Evolutionary conservation across 1,140 invertebrate genomes (phyloP).

Genomic region (Oryzaephilus surinamensis): DNA sequence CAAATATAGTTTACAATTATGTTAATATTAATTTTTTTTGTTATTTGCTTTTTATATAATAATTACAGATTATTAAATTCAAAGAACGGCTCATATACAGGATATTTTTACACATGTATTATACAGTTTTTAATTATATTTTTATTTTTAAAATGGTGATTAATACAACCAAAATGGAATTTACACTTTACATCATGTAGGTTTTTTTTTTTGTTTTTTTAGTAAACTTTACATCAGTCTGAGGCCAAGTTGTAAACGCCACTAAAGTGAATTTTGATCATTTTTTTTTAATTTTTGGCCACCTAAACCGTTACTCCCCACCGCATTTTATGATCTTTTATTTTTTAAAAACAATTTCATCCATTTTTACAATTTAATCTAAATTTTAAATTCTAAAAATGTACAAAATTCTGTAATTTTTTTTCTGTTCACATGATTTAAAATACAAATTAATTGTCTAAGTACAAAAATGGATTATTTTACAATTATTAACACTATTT

Average conservation of each 20-base stretch:
- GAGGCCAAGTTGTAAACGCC: constrained; percentile 25
- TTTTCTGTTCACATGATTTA: constrained; percentile 17
- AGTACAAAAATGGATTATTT: constrained; percentile 32
- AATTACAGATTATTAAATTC: constrained; percentile 26
- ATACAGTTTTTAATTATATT: constrained; percentile 35
- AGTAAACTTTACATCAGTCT: constrained; percentile 38
- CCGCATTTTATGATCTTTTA: constrained; percentile 11
- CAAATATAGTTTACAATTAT: constrained; percentile 35
- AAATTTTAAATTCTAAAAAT: no score
- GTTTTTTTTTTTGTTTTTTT: constrained; percentile 19
- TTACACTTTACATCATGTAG: constrained; percentile 35
- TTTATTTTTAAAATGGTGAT: no score
- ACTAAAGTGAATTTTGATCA: constrained; percentile 21
- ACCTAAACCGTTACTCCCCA: constrained; percentile 20
- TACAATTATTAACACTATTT: constrained; percentile 31
- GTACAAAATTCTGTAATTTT: not conserved
- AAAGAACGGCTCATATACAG: constrained; percentile 30
- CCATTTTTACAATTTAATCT: no score
- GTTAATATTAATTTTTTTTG: no score
- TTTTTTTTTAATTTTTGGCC: constrained; percentile 13
- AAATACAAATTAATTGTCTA: constrained; percentile 26
- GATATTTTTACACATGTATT: constrained; percentile 36
- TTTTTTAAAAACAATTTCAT: constrained; percentile 1
- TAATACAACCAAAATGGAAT: constrained; percentile 37
- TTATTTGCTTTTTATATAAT: no score